Conservation (phyloP, 2,797 vertebrate genomes). For the Acropternis orthonyx region DNA sequence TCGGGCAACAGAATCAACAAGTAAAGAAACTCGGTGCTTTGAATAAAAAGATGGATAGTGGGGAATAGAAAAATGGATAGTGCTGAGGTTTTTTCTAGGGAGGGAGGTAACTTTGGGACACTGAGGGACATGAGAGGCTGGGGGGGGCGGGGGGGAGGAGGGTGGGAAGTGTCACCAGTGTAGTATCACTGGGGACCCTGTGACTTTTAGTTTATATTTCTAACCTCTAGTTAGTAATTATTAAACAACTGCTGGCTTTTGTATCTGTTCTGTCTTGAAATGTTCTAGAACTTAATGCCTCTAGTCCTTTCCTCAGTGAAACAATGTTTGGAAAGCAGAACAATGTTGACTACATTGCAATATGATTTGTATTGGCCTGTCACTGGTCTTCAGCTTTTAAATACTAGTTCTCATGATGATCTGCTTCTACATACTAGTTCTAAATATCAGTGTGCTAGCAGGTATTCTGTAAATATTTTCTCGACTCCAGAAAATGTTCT, state of each 20-base stretch:
- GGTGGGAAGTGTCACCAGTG: not conserved
- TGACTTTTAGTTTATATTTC: not conserved
- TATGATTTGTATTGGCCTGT: not conserved
- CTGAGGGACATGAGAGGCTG: not conserved
- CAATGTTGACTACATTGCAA: not conserved
- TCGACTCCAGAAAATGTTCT: not conserved
- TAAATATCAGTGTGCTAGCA: not conserved
- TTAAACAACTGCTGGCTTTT: not conserved
- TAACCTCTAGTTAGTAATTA: not conserved
- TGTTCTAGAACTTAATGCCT: not conserved
- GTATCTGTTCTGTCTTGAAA: not conserved
- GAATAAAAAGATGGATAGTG: not conserved
- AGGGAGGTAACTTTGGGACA: not conserved
- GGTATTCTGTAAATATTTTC: not conserved
- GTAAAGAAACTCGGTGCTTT: fast-evolving
- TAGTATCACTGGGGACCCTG: not conserved
- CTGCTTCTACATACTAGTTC: not conserved
- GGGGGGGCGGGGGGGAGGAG: fast-evolving
- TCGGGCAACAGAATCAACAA: not conserved
- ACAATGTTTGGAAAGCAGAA: not conserved
- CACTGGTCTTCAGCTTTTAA: not conserved
- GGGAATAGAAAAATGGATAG: not conserved
- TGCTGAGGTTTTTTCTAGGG: fast-evolving
- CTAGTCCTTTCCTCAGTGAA: not conserved
- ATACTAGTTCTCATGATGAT: not conserved